Evolutionary conservation across 2,888 invertebrate species (phyloP).

Genomic region (Polia nebulosa): DNA sequence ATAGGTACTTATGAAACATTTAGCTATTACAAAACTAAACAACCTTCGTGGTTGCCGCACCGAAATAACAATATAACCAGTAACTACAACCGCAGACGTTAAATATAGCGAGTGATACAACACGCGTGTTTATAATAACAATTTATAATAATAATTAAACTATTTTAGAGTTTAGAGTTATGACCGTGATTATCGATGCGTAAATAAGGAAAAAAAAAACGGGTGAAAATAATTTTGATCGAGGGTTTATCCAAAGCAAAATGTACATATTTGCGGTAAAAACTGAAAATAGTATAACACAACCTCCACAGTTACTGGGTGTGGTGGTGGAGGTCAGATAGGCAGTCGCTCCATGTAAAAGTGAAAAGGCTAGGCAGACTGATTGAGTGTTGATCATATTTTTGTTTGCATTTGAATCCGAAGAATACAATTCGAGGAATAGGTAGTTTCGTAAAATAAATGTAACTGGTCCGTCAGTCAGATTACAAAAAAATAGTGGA

Average conservation of each 20-base stretch:
- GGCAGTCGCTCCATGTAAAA: too few relatives aligned
- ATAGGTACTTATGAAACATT: constrained; percentile 18
- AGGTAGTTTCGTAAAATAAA: too few relatives aligned
- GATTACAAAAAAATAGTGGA: too few relatives aligned
- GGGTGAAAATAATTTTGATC: constrained; percentile 2
- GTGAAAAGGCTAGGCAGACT: too few relatives aligned
- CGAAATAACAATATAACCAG: constrained; percentile 47
- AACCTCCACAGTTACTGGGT: too few relatives aligned
- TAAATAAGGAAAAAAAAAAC: not conserved
- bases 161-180: constrained; percentile 15
- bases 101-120: constrained; percentile 43
- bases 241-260: not conserved
- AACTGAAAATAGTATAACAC: not conserved
- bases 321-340: too few relatives aligned
- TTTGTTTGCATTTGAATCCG: too few relatives aligned
- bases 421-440: too few relatives aligned
- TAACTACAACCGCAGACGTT: constrained; percentile 27
- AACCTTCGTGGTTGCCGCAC: constrained; percentile 24
- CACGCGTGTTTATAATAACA: constrained; percentile 16
- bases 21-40: constrained; percentile 10
- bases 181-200: not conserved
- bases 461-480: too few relatives aligned
- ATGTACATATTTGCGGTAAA: too few relatives aligned
- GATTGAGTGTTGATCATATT: too few relatives aligned
- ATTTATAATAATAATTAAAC: constrained; percentile 13